phyloP scores from a whole-genome alignment of 2,888 invertebrate species.

The Dynastes grantii region DNA sequence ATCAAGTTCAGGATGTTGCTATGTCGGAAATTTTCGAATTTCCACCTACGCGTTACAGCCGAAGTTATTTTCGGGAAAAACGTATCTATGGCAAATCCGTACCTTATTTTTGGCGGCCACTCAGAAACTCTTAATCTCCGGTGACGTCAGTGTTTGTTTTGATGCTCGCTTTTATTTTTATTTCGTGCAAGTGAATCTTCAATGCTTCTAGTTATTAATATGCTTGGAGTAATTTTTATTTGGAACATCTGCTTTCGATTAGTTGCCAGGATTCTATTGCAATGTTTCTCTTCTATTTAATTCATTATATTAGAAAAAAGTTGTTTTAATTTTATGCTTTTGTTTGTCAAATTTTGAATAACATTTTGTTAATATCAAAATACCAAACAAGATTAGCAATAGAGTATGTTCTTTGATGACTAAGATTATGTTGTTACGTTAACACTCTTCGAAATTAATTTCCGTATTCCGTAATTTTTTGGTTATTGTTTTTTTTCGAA shows the following conservation, averaged over 20 bases:
- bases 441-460: too few relatives aligned
- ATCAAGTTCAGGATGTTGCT: conserved; percentile 7
- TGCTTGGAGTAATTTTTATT: conserved; percentile 27
- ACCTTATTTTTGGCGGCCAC: conserved; percentile 36
- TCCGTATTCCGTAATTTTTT: too few relatives aligned
- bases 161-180: conserved; percentile 36
- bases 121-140: conserved; percentile 20
- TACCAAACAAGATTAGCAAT: too few relatives aligned
- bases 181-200: conserved; percentile 25
- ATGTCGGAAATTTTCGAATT: conserved; percentile 9
- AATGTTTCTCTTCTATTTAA: not conserved
- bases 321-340: too few relatives aligned
- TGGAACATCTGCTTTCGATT: conserved; percentile 11
- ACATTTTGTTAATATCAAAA: too few relatives aligned
- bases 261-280: not conserved
- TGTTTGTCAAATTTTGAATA: too few relatives aligned
- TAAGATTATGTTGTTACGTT: too few relatives aligned
- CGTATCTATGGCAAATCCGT: conserved; percentile 21
- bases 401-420: too few relatives aligned
- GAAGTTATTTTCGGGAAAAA: conserved; percentile 14
- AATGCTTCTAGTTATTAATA: not conserved
- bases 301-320: not conserved
- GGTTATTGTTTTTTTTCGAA: too few relatives aligned
- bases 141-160: conserved; percentile 43
- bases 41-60: not conserved